Conservation (phyloP, 2,888 invertebrate species). For the Drosophila cyrtoloma region DNA sequence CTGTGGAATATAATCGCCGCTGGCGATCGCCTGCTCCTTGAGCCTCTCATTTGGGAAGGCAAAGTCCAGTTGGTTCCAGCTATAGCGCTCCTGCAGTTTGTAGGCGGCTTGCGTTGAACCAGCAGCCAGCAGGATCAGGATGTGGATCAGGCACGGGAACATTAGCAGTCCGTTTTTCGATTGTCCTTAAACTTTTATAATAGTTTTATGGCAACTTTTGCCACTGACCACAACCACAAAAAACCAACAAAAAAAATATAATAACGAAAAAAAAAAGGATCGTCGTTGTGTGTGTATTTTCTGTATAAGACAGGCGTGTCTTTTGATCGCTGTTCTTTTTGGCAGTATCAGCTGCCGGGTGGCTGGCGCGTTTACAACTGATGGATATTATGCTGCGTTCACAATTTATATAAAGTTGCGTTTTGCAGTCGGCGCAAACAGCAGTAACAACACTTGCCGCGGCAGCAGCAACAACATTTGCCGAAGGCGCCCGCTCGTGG, state of each 20-base stretch:
- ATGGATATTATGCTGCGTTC: conserved; percentile 54
- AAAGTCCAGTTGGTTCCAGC: conserved; percentile 92
- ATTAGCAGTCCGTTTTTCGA: conserved; percentile 9
- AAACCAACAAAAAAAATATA: background rate
- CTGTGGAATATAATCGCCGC: conserved; percentile 90
- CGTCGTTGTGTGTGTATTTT: conserved; percentile 2
- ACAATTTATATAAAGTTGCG: conserved; percentile 72
- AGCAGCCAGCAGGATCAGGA: conserved; percentile 40
- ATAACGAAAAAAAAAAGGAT: background rate
- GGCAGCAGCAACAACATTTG: conserved; percentile 26
- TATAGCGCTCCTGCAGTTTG: conserved; percentile 89
- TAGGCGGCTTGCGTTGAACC: conserved; percentile 71
- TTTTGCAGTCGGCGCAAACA: conserved; percentile 39
- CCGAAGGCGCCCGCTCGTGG: conserved; percentile 27
- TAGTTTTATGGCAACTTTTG: background rate
- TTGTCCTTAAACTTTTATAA: background rate
- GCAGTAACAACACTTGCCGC: conserved; percentile 9
- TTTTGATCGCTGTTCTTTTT: background rate
- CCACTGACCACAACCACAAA: background rate
- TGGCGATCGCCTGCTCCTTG: conserved; percentile 88
- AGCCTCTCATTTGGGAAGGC: conserved; percentile 89
- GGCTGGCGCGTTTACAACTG: conserved; percentile 73
- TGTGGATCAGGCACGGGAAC: conserved; percentile 29
- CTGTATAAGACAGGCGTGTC: background rate
- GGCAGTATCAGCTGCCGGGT: conserved; percentile 33